A percentile compares a stretch with the other conserved stretches of the same genome.
phyloP scores from a whole-genome alignment of 2,888 invertebrate species.

The Thymelicus acteon region DNA sequence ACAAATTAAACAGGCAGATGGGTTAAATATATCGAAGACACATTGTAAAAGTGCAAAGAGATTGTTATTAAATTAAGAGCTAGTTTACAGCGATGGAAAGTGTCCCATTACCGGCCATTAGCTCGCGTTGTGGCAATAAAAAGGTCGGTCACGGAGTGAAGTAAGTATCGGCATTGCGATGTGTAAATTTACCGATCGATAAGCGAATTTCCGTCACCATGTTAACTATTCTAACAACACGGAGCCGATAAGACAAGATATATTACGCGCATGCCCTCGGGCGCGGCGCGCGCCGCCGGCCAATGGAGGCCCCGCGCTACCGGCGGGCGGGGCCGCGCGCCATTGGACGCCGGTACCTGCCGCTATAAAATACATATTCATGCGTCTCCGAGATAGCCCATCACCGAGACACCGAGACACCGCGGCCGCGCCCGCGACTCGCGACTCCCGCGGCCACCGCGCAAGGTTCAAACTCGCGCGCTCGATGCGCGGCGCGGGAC shows the following conservation, averaged over 20 bases:
- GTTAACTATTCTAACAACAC: slow-evolving; percentile 39
- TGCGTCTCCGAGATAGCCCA: slow-evolving; percentile 45
- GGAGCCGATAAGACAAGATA: slow-evolving; percentile 37
- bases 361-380: slow-evolving; percentile 42
- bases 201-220: slow-evolving; percentile 41
- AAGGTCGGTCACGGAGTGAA: slow-evolving; percentile 29
- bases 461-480: slow-evolving; percentile 32
- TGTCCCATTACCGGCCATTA: slow-evolving; percentile 19
- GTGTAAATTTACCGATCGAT: slow-evolving; percentile 36
- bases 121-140: slow-evolving; percentile 27
- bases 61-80: slow-evolving; percentile 13
- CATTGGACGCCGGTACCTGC: slow-evolving; percentile 45
- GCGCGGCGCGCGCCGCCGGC: slow-evolving; percentile 38
- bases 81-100: slow-evolving; percentile 15
- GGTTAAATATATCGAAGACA: not conserved
- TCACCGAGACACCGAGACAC: slow-evolving; percentile 21
- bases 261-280: slow-evolving; percentile 35
- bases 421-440: not conserved
- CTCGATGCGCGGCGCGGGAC: too few species aligned
- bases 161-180: slow-evolving; percentile 36
- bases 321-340: slow-evolving; percentile 44
- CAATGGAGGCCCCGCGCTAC: slow-evolving; percentile 37
- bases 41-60: slow-evolving; percentile 3
- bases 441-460: slow-evolving; percentile 26
- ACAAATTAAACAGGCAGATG: not conserved